Conservation (phyloP, 1,140 invertebrate genomes). For the Eciton burchellii region DNA sequence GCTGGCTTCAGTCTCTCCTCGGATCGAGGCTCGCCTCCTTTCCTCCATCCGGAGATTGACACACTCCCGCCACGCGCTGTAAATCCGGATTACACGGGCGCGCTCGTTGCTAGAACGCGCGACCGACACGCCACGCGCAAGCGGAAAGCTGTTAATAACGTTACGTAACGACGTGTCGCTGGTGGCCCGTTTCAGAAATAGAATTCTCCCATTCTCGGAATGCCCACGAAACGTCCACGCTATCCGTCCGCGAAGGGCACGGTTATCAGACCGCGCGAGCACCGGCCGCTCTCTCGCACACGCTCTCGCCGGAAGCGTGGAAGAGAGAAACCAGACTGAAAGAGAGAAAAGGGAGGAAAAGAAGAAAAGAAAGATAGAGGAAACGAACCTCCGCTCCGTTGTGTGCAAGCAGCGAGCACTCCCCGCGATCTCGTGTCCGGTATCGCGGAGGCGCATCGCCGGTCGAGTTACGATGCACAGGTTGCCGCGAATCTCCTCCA, state of each 20-base stretch:
- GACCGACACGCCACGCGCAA: constrained; percentile 29
- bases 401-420: constrained; percentile 10
- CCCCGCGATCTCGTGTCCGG: constrained; percentile 30
- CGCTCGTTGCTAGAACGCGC: constrained; percentile 7
- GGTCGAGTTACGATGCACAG: constrained; percentile 29
- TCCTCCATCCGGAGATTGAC: not conserved
- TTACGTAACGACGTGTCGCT: not conserved
- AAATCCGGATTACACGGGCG: constrained; percentile 44
- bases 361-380: not conserved
- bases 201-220: constrained; percentile 35
- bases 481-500: constrained; percentile 37
- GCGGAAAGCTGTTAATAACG: constrained; percentile 25
- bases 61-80: constrained; percentile 13
- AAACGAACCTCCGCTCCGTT: constrained; percentile 27
- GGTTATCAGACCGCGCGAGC: constrained; percentile 39
- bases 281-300: constrained; percentile 37
- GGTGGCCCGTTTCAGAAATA: not conserved
- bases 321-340: not conserved
- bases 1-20: constrained; percentile 34
- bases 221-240: not conserved
- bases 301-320: constrained; percentile 32
- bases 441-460: constrained; percentile 31
- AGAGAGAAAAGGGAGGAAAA: not conserved
- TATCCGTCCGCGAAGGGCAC: not conserved
- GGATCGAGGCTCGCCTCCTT: not conserved